These are phyloP conservation scores for Pavo muticus DNA, from an alignment of 2,113 vertebrate genomes.

Conservation along the genomic window DNA sequence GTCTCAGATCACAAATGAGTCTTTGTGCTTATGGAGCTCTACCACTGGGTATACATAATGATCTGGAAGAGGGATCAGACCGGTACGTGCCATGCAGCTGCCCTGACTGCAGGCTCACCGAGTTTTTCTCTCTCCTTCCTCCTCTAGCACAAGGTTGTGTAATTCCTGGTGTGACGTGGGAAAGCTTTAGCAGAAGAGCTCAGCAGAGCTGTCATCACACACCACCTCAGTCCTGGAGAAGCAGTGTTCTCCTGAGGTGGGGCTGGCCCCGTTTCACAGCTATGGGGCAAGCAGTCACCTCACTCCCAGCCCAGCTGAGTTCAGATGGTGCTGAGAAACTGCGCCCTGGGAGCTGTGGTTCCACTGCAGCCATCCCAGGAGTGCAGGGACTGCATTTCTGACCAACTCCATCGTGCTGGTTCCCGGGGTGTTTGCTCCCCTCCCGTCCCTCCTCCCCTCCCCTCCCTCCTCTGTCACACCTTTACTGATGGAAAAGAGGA, in stretches of 20 bases:
- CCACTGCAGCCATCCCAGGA: not conserved
- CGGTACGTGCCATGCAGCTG: not conserved
- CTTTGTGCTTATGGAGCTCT: not conserved
- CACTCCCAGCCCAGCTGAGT: not conserved
- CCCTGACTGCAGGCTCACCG: not conserved
- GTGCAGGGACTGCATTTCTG: not conserved
- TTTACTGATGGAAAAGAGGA: not conserved
- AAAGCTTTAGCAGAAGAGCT: constrained; percentile 19
- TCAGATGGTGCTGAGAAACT: not conserved
- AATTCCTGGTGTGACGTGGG: not conserved
- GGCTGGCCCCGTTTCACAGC: not conserved
- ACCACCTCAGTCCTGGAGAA: not conserved
- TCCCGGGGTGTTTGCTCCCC: not conserved
- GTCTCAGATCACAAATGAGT: not conserved
- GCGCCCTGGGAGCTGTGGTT: not conserved
- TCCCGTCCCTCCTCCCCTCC: not conserved
- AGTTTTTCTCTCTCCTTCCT: not conserved
- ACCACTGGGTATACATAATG: not conserved
- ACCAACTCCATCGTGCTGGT: not conserved
- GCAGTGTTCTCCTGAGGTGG: not conserved
- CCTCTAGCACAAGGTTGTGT: not conserved
- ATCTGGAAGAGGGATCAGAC: not conserved
- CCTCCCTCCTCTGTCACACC: not conserved
- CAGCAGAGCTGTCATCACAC: constrained; percentile 8
- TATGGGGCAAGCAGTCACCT: not conserved